phyloP scores from a whole-genome alignment of 2,888 invertebrate genomes.

The Clitarchus hookeri region DNA sequence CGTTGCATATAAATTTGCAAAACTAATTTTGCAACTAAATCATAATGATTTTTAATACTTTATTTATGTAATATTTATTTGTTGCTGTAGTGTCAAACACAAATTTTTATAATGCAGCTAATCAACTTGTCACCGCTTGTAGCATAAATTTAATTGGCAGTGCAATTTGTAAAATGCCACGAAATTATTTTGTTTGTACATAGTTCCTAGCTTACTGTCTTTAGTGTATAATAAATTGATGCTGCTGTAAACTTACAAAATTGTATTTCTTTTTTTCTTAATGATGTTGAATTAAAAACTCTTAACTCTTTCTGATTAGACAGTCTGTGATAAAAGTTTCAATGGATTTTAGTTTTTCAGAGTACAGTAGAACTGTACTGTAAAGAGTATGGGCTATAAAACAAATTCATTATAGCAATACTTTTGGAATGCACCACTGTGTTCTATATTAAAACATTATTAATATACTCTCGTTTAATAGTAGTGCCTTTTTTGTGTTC shows the following conservation, averaged over 20 bases:
- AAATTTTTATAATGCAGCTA: constrained; percentile 4
- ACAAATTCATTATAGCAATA: too few relatives aligned
- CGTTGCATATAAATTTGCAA: constrained; percentile 11
- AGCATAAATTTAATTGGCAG: background rate
- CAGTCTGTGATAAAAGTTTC: too few relatives aligned
- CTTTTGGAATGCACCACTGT: too few relatives aligned
- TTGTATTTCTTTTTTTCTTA: too few relatives aligned
- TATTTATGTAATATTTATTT: background rate
- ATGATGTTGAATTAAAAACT: too few relatives aligned
- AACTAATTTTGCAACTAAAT: constrained; percentile 14
- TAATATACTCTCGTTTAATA: too few relatives aligned
- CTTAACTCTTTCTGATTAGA: too few relatives aligned
- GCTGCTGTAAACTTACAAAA: background rate
- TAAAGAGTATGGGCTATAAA: too few relatives aligned
- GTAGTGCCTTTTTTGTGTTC: too few relatives aligned
- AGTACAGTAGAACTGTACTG: too few relatives aligned
- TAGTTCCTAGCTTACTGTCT: background rate
- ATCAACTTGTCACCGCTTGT: background rate
- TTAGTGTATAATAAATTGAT: background rate
- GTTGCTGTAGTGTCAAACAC: background rate
- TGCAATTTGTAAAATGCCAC: background rate
- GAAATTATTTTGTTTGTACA: background rate
- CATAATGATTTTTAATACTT: constrained; percentile 4
- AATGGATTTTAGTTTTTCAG: too few relatives aligned
- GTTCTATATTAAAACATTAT: too few relatives aligned